Base-by-base conservation (phyloP, 2,888 invertebrate species). In the Rambutsinella grinnellia region DNA sequence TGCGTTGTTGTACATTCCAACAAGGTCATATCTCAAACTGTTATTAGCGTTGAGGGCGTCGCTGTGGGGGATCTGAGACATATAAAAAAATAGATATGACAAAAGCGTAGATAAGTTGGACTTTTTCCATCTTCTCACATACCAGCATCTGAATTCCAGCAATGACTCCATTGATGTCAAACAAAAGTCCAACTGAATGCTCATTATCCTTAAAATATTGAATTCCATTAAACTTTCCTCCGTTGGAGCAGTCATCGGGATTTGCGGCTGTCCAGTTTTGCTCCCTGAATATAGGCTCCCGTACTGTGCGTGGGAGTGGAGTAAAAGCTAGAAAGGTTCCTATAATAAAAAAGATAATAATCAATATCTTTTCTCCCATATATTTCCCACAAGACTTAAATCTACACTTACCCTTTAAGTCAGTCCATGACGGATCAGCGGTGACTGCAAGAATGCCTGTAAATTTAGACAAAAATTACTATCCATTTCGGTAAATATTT, bases 101-200 rank as follows among this genome's bases (percentile, higher is more conserved):
- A n/a, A n/a, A n/a, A n/a, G n/a, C n/a, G n/a, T n/a, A n/a, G n/a
- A n/a, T n/a, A n/a, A n/a, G n/a, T n/a, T n/a, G n/a, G n/a, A n/a
- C n/a, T n/a, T n/a, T n/a, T n/a, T n/a, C n/a, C n/a, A n/a, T n/a
- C n/a, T n/a, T n/a, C n/a, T n/a, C n/a, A n/a, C n/a, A n/a, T n/a
- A n/a, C n/a, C 62, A 78, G 54, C 53, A 78, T 76, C 57, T 82
- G 82, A 36, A 81, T 69, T 69, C 82, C 82, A 76, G 81, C 78
- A 36, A 82, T 76, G 49, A 70, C 58, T 44, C 81, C 81, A 56
- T 82, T 77, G 8, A 24, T 53, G 27, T 81, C 80, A 17, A 56
- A 79, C 36, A 82, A 63, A 19, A 80, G 60, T 24, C 62, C 69
- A 15, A 82, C 58, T 2, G 68, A 49, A 54, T 60, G 26, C 27